These are phyloP conservation scores for Tragelaphus buxtoni DNA, from an alignment of 2,113 vertebrate genomes.

Conservation along the genomic window DNA sequence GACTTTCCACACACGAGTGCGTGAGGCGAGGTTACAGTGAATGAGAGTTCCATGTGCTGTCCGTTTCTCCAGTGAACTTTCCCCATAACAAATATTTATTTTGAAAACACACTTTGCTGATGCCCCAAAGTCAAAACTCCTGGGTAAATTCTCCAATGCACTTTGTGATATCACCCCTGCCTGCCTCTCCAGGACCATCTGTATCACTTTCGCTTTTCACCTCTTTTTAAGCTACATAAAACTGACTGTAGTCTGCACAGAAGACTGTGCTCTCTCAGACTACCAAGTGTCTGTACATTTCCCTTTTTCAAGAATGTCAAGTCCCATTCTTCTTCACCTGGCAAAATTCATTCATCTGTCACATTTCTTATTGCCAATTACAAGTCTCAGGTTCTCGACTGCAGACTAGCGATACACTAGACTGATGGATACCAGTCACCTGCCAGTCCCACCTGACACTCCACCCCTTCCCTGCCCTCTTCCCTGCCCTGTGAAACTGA, in stretches of 20 bases:
- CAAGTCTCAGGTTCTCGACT: not conserved
- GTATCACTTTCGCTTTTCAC: not conserved
- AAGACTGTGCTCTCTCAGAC: not conserved
- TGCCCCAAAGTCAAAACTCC: not conserved
- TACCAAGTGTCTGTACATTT: not conserved
- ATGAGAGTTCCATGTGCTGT: not conserved
- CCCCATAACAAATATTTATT: not conserved
- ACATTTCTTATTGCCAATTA: not conserved
- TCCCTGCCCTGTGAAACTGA: not conserved
- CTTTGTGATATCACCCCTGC: not conserved
- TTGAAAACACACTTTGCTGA: not conserved
- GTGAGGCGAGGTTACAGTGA: not conserved
- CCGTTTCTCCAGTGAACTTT: not conserved
- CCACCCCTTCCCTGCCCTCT: not conserved
- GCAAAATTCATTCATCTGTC: not conserved
- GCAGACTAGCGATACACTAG: accelerated
- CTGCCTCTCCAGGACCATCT: not conserved
- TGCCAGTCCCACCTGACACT: not conserved
- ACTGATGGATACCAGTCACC: not conserved
- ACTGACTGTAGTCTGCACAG: not conserved
- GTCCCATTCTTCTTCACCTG: not conserved
- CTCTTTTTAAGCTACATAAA: not conserved
- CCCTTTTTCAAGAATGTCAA: not conserved
- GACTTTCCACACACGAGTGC: not conserved
- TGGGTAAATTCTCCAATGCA: not conserved